phyloP scores from a whole-genome alignment of 2,888 invertebrate genomes.

The Apoda limacodes region DNA sequence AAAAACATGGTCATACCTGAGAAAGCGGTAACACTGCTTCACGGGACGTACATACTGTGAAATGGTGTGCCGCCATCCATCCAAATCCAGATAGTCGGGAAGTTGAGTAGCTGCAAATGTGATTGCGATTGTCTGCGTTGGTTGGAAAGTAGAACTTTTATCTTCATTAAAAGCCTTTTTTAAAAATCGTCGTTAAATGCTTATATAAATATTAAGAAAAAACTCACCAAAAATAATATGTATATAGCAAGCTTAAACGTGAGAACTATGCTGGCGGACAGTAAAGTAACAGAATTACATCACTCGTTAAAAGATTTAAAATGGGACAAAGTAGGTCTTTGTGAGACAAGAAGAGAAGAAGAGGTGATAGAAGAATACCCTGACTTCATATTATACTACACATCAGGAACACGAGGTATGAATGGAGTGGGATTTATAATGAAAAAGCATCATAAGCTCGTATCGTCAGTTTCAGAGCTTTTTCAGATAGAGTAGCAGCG shows the following conservation, averaged over 20 bases:
- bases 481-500: constrained; percentile 17
- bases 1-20: too few species aligned
- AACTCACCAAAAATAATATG: too few species aligned
- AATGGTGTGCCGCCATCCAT: too few species aligned
- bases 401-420: constrained; percentile 12
- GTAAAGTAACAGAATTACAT: constrained; percentile 12
- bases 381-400: constrained; percentile 20
- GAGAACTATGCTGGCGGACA: constrained; percentile 8
- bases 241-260: not conserved
- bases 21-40: too few species aligned
- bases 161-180: too few species aligned
- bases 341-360: constrained; percentile 18
- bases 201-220: too few species aligned
- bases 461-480: constrained; percentile 13
- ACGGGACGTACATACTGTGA: too few species aligned
- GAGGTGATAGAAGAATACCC: constrained; percentile 18
- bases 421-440: constrained; percentile 21
- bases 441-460: constrained; percentile 12
- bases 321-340: constrained; percentile 19
- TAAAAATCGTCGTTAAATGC: too few species aligned
- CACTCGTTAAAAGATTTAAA: constrained; percentile 13
- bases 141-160: too few species aligned
- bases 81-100: too few species aligned
- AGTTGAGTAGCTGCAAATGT: too few species aligned
- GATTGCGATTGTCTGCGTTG: too few species aligned